Base-by-base conservation (phyloP, 2,888 invertebrate species). In the Flexamia atlantica region DNA sequence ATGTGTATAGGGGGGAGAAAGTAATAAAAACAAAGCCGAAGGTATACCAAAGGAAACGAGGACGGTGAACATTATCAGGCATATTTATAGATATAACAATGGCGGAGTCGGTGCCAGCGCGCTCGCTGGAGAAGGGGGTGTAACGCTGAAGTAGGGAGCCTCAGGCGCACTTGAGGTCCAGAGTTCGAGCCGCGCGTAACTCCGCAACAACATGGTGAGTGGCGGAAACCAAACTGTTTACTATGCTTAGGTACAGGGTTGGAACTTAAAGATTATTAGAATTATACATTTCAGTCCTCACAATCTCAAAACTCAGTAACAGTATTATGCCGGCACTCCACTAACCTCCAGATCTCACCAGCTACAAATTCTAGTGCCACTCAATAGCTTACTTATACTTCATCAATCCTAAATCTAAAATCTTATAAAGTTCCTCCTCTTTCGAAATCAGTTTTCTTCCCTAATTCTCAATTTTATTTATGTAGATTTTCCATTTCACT, bases 81-180 rank as follows among this genome's bases (percentile, higher is more conserved):
- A 79, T 79, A 79, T 79, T 79, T 79, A 28, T 79, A 79, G 76
- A 42, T 50, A 76, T 17, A 79, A 79, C 79, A 79, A 79, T 79
- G 57, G 20, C 50, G n/a, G 57, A 28, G 1, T 2, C 17, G 28
- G 17, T 50, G 79, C 79, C 53, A 79, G 36, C n/a, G 79, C 5
- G 17, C 14, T 17, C n/a, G 32, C 76, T 76, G 46, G 79, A 32
- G 79, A 36, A 79, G 79, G 36, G 36, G 53, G 53, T 28, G 50
- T 30, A 25, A 70, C 70, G 36, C 23, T 76, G 28, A 42, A 42
- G 28, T 4, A 9, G 57, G 7, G 50, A 7, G 57, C 32, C 79
- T 79, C 57, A 14, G 20, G 17, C 57, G 20, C 57, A 79, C 57
- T 57, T 32, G 79, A 57, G 57, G 28, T 79, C 79, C 79, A 57